Conservation (phyloP, 2,797 vertebrate genomes). For the Botia kubotai region DNA sequence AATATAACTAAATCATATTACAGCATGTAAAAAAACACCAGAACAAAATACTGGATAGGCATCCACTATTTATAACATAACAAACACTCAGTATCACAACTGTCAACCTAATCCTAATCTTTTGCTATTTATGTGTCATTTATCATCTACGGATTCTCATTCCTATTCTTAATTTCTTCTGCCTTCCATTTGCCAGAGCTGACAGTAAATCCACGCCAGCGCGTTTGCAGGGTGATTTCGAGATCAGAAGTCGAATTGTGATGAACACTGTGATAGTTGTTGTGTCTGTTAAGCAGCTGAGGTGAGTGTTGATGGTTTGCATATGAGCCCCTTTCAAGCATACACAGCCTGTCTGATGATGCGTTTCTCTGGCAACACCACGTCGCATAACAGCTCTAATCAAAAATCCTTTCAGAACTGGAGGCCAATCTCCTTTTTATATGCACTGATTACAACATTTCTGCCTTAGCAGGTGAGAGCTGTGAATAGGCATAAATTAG, state of each 20-base stretch:
- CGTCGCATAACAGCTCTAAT: slow-evolving; percentile 38
- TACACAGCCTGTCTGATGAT: slow-evolving; percentile 30
- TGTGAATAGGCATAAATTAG: slow-evolving; percentile 45
- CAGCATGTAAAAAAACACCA: too few species aligned
- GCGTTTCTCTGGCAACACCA: slow-evolving; percentile 46
- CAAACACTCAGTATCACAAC: too few species aligned
- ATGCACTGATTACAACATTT: slow-evolving; percentile 44
- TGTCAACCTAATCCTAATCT: too few species aligned
- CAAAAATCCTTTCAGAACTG: slow-evolving; percentile 48
- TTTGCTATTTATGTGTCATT: too few species aligned
- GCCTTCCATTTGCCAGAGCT: too few species aligned
- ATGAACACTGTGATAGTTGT: not conserved
- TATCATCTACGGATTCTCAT: too few species aligned
- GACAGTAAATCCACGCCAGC: not conserved
- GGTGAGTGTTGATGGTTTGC: slow-evolving; percentile 22
- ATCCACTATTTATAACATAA: too few species aligned
- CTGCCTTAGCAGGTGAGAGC: slow-evolving; percentile 39
- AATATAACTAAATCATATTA: too few species aligned
- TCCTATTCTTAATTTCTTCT: too few species aligned
- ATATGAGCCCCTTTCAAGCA: slow-evolving; percentile 19
- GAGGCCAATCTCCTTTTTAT: slow-evolving; percentile 43
- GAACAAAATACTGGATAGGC: too few species aligned
- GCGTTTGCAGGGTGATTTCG: not conserved
- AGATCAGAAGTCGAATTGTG: slow-evolving; percentile 2
- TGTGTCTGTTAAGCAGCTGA: slow-evolving; percentile 26